These are phyloP conservation scores for Scaptodrosophila latifasciaeformis DNA, from an alignment of 2,888 invertebrate species.

Conservation along the genomic window DNA sequence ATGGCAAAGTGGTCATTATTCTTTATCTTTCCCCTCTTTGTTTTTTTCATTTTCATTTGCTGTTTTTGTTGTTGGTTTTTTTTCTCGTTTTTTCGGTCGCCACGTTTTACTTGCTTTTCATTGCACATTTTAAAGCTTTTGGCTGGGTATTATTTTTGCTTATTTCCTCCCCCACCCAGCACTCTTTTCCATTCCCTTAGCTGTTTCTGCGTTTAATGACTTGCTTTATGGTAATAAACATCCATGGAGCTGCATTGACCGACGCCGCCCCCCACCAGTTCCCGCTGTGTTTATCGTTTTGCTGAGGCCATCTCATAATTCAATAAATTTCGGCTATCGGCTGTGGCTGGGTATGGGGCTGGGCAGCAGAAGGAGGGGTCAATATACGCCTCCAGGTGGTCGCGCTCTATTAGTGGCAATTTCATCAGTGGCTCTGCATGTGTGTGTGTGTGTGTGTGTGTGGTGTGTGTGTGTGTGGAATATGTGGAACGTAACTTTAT, in stretches of 20 bases:
- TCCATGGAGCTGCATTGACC: slow-evolving; percentile 31
- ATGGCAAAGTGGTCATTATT: slow-evolving; percentile 75
- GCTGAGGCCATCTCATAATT: slow-evolving; percentile 30
- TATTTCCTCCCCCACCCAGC: no score
- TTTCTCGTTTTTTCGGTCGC: slow-evolving; percentile 29
- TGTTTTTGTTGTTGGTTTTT: slow-evolving; percentile 23
- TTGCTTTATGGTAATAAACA: slow-evolving; percentile 31
- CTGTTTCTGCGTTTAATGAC: slow-evolving; percentile 8
- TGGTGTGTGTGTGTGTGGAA: no score
- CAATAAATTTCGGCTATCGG: slow-evolving; percentile 24
- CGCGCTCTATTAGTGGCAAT: slow-evolving; percentile 36
- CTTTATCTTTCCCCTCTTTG: slow-evolving; percentile 59
- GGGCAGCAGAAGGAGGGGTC: neutral
- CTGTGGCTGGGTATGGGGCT: slow-evolving; percentile 9
- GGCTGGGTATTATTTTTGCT: slow-evolving; percentile 10
- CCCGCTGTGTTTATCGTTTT: slow-evolving; percentile 20
- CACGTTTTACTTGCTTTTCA: slow-evolving; percentile 53
- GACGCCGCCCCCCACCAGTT: no score
- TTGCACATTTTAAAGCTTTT: slow-evolving; percentile 45
- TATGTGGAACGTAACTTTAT: no score
- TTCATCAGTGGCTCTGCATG: no score
- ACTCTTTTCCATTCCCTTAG: neutral
- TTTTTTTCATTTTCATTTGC: slow-evolving; percentile 22
- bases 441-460: no score
- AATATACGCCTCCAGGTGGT: no score